phyloP scores from a whole-genome alignment of 2,888 invertebrate species.

The Drosophila leonis region DNA sequence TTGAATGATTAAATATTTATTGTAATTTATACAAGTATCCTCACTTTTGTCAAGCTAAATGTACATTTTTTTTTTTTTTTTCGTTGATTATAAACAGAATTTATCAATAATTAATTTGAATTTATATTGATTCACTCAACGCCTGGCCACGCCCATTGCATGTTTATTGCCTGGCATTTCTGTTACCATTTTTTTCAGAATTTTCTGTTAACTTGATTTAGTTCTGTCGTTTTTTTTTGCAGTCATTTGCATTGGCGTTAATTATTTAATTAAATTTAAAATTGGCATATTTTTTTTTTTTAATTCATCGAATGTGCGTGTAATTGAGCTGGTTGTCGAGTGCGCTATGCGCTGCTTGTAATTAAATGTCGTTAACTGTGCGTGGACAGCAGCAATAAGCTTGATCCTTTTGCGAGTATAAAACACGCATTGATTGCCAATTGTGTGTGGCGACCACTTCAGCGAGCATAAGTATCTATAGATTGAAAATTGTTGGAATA shows the following conservation, averaged over 20 bases:
- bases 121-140: conserved; percentile 54
- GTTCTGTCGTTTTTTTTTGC: conserved; percentile 14
- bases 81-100: conserved; percentile 35
- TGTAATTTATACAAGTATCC: conserved; percentile 28
- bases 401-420: conserved; percentile 7
- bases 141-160: conserved; percentile 23
- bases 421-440: conserved; percentile 34
- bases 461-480: background rate
- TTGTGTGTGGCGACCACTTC: conserved; percentile 6
- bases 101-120: conserved; percentile 59
- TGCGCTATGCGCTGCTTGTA: conserved; percentile 34
- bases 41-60: conserved; percentile 7
- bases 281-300: conserved; percentile 23
- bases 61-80: background rate
- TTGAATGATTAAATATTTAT: conserved; percentile 38
- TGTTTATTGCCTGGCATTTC: conserved; percentile 34
- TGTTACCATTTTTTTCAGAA: conserved; percentile 11
- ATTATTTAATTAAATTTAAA: conserved; percentile 61
- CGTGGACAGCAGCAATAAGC: conserved; percentile 17
- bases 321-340: conserved; percentile 57
- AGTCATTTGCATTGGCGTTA: conserved; percentile 40
- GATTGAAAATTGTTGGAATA: background rate
- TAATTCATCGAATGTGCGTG: conserved; percentile 27
- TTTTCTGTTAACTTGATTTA: conserved; percentile 4
- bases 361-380: conserved; percentile 56